Conservation (phyloP, 2,888 invertebrate species). For the Diaprepes abbreviatus region DNA sequence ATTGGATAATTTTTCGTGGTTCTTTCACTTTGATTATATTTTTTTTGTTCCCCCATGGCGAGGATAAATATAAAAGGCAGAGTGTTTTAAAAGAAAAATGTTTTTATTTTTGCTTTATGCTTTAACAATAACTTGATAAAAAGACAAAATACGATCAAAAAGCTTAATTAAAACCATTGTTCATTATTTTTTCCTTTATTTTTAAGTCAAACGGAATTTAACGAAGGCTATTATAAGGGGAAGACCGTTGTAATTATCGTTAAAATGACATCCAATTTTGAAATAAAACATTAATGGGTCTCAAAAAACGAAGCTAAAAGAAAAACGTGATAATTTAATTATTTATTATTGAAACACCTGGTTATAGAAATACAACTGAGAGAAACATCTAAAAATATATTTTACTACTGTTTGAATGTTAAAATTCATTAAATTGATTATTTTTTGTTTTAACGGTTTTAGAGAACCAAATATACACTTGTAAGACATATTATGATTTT, state of each 20-base stretch:
- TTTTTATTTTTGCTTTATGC: slow-evolving; percentile 23
- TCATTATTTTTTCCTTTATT: slow-evolving; percentile 8
- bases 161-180: slow-evolving; percentile 13
- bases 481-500: too few species aligned
- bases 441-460: too few species aligned
- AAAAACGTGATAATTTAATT: background rate
- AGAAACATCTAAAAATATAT: too few species aligned
- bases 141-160: slow-evolving; percentile 9
- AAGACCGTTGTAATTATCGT: background rate
- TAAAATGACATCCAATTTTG: background rate
- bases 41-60: slow-evolving; percentile 17
- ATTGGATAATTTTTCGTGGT: slow-evolving; percentile 48
- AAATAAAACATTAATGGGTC: background rate
- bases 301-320: background rate
- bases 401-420: too few species aligned
- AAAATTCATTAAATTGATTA: too few species aligned
- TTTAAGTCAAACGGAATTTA: slow-evolving; percentile 1
- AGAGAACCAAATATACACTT: too few species aligned
- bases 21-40: slow-evolving; percentile 28
- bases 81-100: slow-evolving; percentile 23
- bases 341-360: background rate
- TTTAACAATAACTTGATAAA: slow-evolving; percentile 20
- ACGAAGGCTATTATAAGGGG: background rate
- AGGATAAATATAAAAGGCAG: slow-evolving; percentile 21
- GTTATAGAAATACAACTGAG: too few species aligned